Percentiles rank a stretch among this genome's conserved stretches.
Conservation (phyloP, 2,888 invertebrate genomes). For the Drosophila ezoana region DNA sequence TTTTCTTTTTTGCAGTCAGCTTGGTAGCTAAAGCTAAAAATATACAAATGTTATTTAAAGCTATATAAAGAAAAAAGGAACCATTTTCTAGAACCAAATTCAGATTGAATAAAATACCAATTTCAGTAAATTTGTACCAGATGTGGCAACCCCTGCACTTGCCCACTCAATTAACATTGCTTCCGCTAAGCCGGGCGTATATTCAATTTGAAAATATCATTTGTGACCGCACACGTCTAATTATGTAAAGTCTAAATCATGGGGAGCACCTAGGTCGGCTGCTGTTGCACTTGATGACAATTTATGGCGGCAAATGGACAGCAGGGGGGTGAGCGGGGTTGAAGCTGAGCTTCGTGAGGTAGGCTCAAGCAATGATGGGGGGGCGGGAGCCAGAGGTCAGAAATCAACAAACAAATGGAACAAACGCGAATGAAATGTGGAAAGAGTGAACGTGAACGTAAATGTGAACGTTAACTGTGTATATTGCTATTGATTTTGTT, state of each 20-base stretch:
- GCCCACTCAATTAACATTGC: conserved; percentile 2
- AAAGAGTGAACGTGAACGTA: conserved; percentile 48
- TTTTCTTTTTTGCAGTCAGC: neutral
- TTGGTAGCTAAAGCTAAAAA: neutral
- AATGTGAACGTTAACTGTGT: conserved; percentile 57
- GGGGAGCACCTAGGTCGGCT: conserved; percentile 14
- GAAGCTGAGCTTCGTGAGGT: conserved; percentile 41
- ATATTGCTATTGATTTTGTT: conserved; percentile 81
- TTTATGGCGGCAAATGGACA: conserved; percentile 49
- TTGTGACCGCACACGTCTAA: conserved; percentile 9
- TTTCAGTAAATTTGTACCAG: neutral
- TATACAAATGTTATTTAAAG: neutral
- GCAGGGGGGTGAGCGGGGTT: conserved; percentile 6
- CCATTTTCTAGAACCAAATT: neutral
- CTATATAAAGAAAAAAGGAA: neutral
- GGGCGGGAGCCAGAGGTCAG: neutral
- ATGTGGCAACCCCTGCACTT: neutral
- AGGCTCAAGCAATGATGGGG: conserved; percentile 31
- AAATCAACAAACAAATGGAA: conserved; percentile 36
- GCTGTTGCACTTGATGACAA: conserved; percentile 7
- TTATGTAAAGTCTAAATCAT: conserved; percentile 39
- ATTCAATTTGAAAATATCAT: conserved; percentile 7
- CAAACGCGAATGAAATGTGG: conserved; percentile 38
- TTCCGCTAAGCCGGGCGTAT: neutral
- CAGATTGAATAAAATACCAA: neutral